Evolutionary conservation across 64 coral and sea anemone genomes (phyloP).

Genomic region (Dendrophyllia cribrosa): DNA sequence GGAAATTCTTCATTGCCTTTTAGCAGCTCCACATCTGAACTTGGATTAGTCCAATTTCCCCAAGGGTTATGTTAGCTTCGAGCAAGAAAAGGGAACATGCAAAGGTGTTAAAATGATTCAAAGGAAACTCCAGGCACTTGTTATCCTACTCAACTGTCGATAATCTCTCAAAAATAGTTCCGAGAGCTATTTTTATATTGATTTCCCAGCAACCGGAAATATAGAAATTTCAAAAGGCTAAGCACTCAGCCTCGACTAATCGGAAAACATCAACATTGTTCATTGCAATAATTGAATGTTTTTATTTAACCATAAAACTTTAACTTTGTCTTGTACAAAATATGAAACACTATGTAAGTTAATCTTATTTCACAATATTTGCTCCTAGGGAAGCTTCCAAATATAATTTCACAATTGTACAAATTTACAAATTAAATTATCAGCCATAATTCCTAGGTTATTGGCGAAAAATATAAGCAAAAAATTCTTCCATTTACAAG

Average conservation of each 20-base stretch:
- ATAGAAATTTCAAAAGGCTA: not conserved
- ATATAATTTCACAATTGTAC: constrained; percentile 48
- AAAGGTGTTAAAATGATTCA: too few species aligned
- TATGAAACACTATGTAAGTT: constrained; percentile 9
- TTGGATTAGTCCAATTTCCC: too few species aligned
- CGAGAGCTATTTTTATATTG: too few species aligned
- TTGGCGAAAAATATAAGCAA: constrained; percentile 10
- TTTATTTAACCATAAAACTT: constrained; percentile 27
- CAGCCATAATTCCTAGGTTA: not conserved
- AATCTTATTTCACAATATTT: constrained; percentile 27
- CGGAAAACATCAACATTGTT: not conserved
- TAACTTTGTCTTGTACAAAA: constrained; percentile 37
- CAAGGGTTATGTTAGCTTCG: too few species aligned
- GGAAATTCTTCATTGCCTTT: too few species aligned
- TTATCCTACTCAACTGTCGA: too few species aligned
- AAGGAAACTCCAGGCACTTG: too few species aligned
- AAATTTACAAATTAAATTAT: constrained; percentile 60
- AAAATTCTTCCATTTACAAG: constrained; percentile 35
- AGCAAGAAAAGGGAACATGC: too few species aligned
- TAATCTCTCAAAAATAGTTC: too few species aligned
- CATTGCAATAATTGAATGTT: not conserved
- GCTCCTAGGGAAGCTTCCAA: constrained; percentile 23
- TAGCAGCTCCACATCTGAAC: too few species aligned
- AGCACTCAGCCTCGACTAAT: not conserved
- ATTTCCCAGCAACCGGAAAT: not conserved